phyloP scores from a whole-genome alignment of 2,797 vertebrate species.

The Pachyuromys duprasi region DNA sequence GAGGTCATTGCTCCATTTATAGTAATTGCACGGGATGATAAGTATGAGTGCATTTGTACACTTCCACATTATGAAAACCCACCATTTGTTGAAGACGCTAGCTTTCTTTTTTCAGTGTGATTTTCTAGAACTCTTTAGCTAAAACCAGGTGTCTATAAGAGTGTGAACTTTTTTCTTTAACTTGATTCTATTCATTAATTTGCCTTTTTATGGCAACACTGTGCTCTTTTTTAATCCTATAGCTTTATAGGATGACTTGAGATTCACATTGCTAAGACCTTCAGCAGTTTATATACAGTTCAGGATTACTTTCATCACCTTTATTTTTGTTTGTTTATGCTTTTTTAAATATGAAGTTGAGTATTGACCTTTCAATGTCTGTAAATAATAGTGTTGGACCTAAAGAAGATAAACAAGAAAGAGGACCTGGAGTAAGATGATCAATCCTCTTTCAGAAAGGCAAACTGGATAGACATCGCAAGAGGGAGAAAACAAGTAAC shows the following conservation, averaged over 20 bases:
- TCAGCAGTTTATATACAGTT: not conserved
- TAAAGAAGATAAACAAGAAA: too few relatives aligned
- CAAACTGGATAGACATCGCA: too few relatives aligned
- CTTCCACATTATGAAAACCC: not conserved
- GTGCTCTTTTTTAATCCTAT: not conserved
- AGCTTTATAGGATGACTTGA: not conserved
- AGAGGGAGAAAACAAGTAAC: too few relatives aligned
- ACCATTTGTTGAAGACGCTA: not conserved
- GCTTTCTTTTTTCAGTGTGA: not conserved
- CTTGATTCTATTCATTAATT: not conserved
- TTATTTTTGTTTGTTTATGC: not conserved
- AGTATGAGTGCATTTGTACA: not conserved
- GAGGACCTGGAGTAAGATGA: too few relatives aligned
- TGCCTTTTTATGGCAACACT: not conserved
- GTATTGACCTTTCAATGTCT: not conserved
- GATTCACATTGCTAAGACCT: not conserved
- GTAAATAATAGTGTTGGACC: too few relatives aligned
- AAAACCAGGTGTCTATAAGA: not conserved
- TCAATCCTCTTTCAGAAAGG: too few relatives aligned
- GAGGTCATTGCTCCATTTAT: not conserved
- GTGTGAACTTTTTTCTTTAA: not conserved
- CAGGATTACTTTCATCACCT: not conserved
- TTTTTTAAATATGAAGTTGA: not conserved
- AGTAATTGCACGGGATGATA: not conserved
- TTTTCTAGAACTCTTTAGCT: not conserved